phyloP scores from a whole-genome alignment of 1,140 invertebrate genomes.

The Cydia strobilella region DNA sequence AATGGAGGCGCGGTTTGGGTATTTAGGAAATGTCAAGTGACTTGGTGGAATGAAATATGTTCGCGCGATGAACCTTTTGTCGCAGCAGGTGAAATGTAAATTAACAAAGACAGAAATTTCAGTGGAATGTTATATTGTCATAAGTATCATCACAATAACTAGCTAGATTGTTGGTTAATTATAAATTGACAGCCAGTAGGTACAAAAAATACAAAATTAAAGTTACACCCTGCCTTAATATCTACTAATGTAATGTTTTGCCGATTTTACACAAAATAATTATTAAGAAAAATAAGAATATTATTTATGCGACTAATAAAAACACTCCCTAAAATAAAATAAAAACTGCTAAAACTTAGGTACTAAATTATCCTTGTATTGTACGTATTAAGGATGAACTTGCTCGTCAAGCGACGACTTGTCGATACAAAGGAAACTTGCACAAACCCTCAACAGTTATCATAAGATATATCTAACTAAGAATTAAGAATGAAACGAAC shows the following conservation, averaged over 20 bases:
- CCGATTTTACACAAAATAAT: not conserved
- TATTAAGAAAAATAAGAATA: not conserved
- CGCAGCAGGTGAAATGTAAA: not conserved
- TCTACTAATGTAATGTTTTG: too few species aligned
- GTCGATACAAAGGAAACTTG: not conserved
- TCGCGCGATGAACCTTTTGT: slow-evolving; percentile 1
- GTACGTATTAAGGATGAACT: too few species aligned
- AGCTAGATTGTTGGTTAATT: not conserved
- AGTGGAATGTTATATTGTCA: slow-evolving; percentile 15
- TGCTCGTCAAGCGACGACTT: too few species aligned
- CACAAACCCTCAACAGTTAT: not conserved
- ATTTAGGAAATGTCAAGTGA: slow-evolving; percentile 10
- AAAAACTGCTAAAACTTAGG: too few species aligned
- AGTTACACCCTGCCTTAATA: not conserved
- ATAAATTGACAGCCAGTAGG: not conserved
- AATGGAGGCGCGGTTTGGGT: not conserved
- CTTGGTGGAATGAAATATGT: slow-evolving; percentile 6
- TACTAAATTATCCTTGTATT: too few species aligned
- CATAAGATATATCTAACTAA: not conserved
- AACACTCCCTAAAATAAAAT: too few species aligned
- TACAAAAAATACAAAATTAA: not conserved
- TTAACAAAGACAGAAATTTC: not conserved
- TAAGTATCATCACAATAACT: not conserved
- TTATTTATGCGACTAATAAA: too few species aligned
- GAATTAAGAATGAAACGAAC: slow-evolving; percentile 20